A percentile compares a stretch with the other conserved stretches of the same genome.
Conservation (phyloP, 2,113 vertebrate genomes). For the Prunella himalayana region DNA sequence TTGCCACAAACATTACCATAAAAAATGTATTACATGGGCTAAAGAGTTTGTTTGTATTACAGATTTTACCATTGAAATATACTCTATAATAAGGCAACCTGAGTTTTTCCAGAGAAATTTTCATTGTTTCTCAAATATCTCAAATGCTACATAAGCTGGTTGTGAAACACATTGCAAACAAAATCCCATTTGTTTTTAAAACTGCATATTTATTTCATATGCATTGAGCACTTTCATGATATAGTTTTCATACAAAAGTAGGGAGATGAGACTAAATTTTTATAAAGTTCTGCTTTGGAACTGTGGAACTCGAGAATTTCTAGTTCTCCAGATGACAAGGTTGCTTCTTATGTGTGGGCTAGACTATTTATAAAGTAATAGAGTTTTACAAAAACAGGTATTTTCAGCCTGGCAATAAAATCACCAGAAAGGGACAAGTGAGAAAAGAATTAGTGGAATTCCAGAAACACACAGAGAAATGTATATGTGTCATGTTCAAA, state of each 20-base stretch:
- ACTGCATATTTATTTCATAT: background rate
- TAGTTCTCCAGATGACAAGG: background rate
- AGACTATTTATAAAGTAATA: background rate
- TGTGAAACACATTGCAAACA: background rate
- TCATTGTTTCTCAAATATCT: background rate
- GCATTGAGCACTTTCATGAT: background rate
- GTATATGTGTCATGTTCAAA: background rate
- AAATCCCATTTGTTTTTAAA: background rate
- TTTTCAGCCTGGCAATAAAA: background rate
- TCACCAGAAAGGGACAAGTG: background rate
- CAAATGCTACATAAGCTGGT: background rate
- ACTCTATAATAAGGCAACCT: background rate
- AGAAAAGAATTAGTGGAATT: background rate
- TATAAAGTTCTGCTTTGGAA: background rate
- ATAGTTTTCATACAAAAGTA: background rate
- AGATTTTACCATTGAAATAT: background rate
- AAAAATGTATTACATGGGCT: background rate
- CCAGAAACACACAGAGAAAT: background rate
- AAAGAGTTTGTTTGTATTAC: background rate
- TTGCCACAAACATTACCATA: background rate
- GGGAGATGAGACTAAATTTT: background rate
- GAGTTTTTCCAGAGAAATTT: background rate
- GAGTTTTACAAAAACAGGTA: background rate
- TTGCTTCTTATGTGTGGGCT: background rate
- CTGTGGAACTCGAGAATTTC: background rate